Evolutionary conservation across 2,888 invertebrate species (phyloP).

Genomic region (Campaea margaritaria): DNA sequence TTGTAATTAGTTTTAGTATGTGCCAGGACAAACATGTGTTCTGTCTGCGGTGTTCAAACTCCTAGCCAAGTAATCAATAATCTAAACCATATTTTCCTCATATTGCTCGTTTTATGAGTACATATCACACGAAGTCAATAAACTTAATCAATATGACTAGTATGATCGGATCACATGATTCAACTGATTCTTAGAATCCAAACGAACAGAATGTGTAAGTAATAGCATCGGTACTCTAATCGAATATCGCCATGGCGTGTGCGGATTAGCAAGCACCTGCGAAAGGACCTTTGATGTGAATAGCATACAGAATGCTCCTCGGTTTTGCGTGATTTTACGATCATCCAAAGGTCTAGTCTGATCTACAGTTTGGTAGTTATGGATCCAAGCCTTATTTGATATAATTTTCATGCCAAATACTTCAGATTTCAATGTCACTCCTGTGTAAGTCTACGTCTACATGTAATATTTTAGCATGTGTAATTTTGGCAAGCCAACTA

Average conservation of each 20-base stretch:
- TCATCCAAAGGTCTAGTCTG: too few relatives aligned
- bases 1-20: too few relatives aligned
- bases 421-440: too few relatives aligned
- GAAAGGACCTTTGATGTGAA: constrained; percentile 16
- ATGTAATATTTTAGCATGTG: neutral
- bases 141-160: neutral
- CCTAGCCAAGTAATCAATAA: too few relatives aligned
- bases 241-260: constrained; percentile 13
- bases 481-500: constrained; percentile 13
- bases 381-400: too few relatives aligned
- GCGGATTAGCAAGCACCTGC: constrained; percentile 20
- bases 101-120: neutral
- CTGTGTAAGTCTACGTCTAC: too few relatives aligned
- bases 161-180: constrained; percentile 11
- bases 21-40: too few relatives aligned
- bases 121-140: neutral
- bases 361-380: too few relatives aligned
- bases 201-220: constrained; percentile 4
- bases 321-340: too few relatives aligned
- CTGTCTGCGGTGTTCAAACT: too few relatives aligned
- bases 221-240: constrained; percentile 9
- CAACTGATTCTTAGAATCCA: constrained; percentile 10
- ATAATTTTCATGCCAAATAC: too few relatives aligned
- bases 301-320: constrained; percentile 7
- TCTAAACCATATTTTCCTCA: neutral